Conservation (phyloP, 2,888 invertebrate genomes). For the Chymomyza procnemis region DNA sequence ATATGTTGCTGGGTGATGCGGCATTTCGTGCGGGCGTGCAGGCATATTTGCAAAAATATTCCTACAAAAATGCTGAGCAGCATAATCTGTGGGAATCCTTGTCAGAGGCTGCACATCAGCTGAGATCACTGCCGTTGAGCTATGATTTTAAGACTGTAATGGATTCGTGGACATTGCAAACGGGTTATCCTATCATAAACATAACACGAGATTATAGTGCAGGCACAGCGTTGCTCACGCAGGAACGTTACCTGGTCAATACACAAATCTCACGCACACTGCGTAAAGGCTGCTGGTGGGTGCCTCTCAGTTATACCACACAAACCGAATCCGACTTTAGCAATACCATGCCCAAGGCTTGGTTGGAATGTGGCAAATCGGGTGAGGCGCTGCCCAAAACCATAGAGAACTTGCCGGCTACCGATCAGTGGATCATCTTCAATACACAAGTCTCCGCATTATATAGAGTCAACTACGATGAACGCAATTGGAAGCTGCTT, state of each 20-base stretch:
- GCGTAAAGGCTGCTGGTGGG: constrained; percentile 80
- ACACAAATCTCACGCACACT: constrained; percentile 52
- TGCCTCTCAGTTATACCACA: constrained; percentile 81
- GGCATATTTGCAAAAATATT: constrained; percentile 82
- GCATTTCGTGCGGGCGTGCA: constrained; percentile 83
- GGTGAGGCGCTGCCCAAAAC: constrained; percentile 57
- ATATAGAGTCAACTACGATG: constrained; percentile 88
- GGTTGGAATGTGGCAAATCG: constrained; percentile 27
- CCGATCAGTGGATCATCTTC: constrained; percentile 84
- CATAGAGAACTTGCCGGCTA: constrained; percentile 76
- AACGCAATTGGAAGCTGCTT: constrained; percentile 85
- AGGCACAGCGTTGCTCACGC: constrained; percentile 80
- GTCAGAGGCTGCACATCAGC: constrained; percentile 79
- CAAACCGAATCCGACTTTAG: constrained; percentile 78
- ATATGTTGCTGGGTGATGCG: constrained; percentile 86
- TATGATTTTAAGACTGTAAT: constrained; percentile 84
- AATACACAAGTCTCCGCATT: constrained; percentile 86
- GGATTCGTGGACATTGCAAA: constrained; percentile 90
- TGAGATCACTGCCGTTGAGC: constrained; percentile 79
- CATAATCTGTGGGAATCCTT: constrained; percentile 88
- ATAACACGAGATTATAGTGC: constrained; percentile 81
- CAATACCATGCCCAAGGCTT: constrained; percentile 78
- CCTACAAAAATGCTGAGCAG: constrained; percentile 86
- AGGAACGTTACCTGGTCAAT: constrained; percentile 75
- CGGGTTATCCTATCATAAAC: constrained; percentile 87